phyloP scores from a whole-genome alignment of 2,888 invertebrate genomes.

The Platypus cylindrus region DNA sequence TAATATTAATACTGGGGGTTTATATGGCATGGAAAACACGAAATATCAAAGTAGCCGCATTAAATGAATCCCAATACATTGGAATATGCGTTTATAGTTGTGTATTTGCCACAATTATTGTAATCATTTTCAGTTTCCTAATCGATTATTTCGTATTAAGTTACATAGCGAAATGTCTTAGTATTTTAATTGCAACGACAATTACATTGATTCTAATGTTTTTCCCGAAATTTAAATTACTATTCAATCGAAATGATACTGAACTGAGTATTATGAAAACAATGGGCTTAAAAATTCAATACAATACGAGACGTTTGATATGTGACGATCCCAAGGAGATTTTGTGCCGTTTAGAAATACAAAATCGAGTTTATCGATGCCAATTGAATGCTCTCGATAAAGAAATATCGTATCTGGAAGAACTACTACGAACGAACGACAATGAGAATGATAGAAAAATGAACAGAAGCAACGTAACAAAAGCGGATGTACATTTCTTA shows the following conservation, averaged over 20 bases:
- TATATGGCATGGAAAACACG: constrained; percentile 96
- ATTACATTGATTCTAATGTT: constrained; percentile 76
- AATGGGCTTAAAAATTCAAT: constrained; percentile 78
- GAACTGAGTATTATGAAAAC: constrained; percentile 76
- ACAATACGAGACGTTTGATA: constrained; percentile 55
- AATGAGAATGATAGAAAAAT: constrained; percentile 12
- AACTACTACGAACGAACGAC: constrained; percentile 35
- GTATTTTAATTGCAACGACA: constrained; percentile 77
- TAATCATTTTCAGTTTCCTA: constrained; percentile 77
- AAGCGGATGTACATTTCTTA: constrained; percentile 13
- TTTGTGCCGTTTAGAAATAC: constrained; percentile 78
- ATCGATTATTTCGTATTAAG: constrained; percentile 69
- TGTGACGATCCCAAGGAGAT: constrained; percentile 67
- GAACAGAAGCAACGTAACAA: no score
- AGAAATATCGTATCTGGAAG: constrained; percentile 63
- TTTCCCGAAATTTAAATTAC: constrained; percentile 70
- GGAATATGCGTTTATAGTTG: constrained; percentile 88
- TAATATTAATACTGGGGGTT: constrained; percentile 76
- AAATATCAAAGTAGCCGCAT: constrained; percentile 78
- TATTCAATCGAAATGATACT: constrained; percentile 52
- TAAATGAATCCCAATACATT: constrained; percentile 90
- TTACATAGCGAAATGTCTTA: constrained; percentile 67
- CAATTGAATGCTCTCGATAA: constrained; percentile 69
- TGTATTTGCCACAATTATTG: constrained; percentile 77
- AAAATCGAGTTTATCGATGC: constrained; percentile 76